These are phyloP conservation scores for Xiphophorus maculatus DNA, from an alignment of 2,113 vertebrate species.

Conservation along the genomic window DNA sequence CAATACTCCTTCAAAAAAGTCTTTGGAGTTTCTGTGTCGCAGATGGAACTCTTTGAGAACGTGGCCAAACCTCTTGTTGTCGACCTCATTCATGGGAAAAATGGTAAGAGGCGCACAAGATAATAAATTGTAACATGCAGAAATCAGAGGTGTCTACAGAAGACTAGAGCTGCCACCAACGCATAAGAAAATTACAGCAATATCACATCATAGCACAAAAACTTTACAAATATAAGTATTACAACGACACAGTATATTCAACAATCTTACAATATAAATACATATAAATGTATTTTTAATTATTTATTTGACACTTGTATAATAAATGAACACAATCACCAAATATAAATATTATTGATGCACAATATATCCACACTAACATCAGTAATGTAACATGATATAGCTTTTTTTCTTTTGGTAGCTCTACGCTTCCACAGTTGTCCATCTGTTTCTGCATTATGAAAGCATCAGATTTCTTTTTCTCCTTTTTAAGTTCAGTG, in stretches of 20 bases:
- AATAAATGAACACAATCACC: no score
- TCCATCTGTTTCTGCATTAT: neutral
- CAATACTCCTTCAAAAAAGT: constrained; percentile 96
- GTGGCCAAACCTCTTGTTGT: constrained; percentile 92
- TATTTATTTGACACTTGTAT: no score
- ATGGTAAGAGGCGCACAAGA: constrained; percentile 81
- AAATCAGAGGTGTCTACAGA: neutral
- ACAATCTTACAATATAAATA: no score
- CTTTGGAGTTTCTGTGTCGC: constrained; percentile 85
- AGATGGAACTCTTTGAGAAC: constrained; percentile 89
- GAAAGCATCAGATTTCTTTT: neutral
- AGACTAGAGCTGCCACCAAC: neutral
- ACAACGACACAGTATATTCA: no score
- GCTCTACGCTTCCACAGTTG: neutral
- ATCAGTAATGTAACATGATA: no score
- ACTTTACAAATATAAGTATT: no score
- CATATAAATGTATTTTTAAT: no score
- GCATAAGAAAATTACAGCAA: no score
- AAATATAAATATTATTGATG: no score
- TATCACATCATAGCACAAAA: no score
- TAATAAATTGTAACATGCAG: neutral
- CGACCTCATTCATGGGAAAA: constrained; percentile 91
- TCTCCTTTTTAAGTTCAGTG: neutral
- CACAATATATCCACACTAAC: no score
- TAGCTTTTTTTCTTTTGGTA: no score